Base-by-base conservation (phyloP, 2,797 vertebrate genomes). In the Chrosomus eos region DNA sequence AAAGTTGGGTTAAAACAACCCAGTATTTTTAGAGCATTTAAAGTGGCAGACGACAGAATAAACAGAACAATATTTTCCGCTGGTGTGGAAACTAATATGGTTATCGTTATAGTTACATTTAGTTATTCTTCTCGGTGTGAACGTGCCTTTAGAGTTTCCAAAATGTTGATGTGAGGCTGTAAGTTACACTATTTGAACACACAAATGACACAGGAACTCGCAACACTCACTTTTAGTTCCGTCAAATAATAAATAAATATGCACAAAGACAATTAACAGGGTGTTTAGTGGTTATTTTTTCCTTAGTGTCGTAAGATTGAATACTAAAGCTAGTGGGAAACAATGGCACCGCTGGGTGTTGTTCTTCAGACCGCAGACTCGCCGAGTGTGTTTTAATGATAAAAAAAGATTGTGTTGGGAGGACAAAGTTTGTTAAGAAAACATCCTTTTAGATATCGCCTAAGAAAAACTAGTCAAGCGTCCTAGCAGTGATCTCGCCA, bases 371-470 rank as follows among this genome's bases (percentile, higher is more conserved):
- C 81, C 43, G 28, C 73, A 38, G 28, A 88, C 48, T 75, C 36
- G 16, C 73, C 53, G 28, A 88, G 66, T 75, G 60, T 87, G 85
- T 84, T 87, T 84, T 82, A 87, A 82, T 87, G 87, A 88, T 88
- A 89, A 87, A 88, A 86, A 84, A 86, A 84, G 88, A 87, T 85
- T 90, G 85, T 81, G 85, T 81, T 60, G 84, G 80, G 87, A 83
- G 86, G 81, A 75, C 85, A 83, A 70, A 77, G 87, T 89, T 91
- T 88, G 87, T 80, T 86, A 78, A 88, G 87, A 90, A 90, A 90
- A 90, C 87, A 87, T 91, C 89, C 88, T 89, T 82, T 87, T 87
- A 75, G 85, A 90, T 85, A 87, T 18, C 33, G n/a, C 86, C 84
- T 66, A 66, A 80, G 75, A 76, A 84, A 87, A 88, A 53, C 72